A percentile compares a stretch with the other conserved stretches of the same genome.
Conservation (phyloP, 1,140 invertebrate species). For the Dermatophagoides farinae region DNA sequence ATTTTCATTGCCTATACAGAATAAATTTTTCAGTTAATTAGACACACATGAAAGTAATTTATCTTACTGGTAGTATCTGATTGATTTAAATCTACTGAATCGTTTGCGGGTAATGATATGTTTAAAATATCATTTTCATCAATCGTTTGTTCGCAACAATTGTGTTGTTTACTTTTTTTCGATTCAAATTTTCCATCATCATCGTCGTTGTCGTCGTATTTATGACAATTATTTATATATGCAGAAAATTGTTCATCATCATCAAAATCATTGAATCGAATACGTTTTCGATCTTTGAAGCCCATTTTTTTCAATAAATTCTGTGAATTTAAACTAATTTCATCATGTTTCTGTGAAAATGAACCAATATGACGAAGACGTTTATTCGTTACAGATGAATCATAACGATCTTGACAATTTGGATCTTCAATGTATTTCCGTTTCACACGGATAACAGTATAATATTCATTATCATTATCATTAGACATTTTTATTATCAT, state of each 20-base stretch:
- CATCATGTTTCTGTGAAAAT: neutral
- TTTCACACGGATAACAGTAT: constrained; percentile 3
- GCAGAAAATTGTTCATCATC: neutral
- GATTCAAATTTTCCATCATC: neutral
- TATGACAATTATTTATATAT: neutral
- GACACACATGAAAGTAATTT: neutral
- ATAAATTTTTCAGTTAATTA: neutral
- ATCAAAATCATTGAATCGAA: neutral
- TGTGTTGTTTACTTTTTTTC: neutral
- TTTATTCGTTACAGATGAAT: neutral
- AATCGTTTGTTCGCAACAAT: neutral
- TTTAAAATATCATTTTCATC: neutral
- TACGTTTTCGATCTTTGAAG: neutral
- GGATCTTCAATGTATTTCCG: neutral
- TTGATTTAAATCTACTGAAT: neutral
- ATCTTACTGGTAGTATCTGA: neutral
- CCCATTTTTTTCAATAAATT: neutral
- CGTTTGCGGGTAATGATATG: neutral
- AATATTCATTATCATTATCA: neutral
- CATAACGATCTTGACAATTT: neutral
- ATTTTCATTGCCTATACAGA: neutral
- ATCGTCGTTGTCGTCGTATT: neutral
- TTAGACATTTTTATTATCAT: too few relatives aligned
- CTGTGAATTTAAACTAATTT: neutral
- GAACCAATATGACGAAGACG: constrained; percentile 1